Evolutionary conservation across 2,113 vertebrate species (phyloP).

Genomic region (Apodemus speciosus): DNA sequence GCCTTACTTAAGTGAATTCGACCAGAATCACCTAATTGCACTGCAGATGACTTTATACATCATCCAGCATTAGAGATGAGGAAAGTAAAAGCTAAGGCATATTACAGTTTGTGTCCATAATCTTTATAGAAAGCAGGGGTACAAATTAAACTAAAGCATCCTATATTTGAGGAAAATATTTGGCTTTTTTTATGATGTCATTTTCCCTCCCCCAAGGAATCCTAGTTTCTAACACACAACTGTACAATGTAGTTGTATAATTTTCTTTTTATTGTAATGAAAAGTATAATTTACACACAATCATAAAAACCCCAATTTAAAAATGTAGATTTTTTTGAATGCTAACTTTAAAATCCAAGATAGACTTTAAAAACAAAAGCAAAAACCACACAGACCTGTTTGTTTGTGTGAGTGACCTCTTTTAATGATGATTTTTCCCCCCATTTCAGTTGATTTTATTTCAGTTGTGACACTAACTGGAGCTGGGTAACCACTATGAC

Average conservation of each 20-base stretch:
- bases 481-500: neutral
- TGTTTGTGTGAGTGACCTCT: neutral
- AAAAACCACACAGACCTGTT: neutral
- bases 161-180: neutral
- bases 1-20: neutral
- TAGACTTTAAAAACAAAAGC: neutral
- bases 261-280: neutral
- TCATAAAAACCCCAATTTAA: neutral
- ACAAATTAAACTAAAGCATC: neutral
- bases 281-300: neutral
- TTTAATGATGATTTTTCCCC: neutral
- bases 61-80: neutral
- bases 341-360: slow-evolving; percentile 28
- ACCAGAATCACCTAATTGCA: neutral
- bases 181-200: neutral
- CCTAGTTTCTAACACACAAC: slow-evolving; percentile 4
- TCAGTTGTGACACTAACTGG: neutral
- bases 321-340: neutral
- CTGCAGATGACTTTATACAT: neutral
- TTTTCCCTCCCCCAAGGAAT: neutral
- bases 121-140: neutral
- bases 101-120: neutral
- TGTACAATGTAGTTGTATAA: neutral
- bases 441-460: neutral
- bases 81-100: neutral